Percentiles rank a stretch among this genome's conserved stretches.
Conservation (phyloP, 2,888 invertebrate genomes). For the Drosophila borealis region DNA sequence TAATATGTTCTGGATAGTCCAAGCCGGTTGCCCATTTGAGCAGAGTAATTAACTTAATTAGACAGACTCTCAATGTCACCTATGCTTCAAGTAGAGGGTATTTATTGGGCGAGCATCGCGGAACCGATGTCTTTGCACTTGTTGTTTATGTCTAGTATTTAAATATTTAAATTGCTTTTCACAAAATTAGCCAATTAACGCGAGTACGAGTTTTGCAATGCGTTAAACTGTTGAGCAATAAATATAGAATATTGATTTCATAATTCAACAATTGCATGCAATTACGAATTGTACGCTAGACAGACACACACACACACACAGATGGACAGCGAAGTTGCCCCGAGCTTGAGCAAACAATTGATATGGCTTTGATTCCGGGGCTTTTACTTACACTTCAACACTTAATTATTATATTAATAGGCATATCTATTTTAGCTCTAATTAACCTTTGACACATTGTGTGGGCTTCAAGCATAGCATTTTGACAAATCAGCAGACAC, state of each 20-base stretch:
- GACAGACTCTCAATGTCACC: too few species aligned
- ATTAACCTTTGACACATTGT: constrained; percentile 76
- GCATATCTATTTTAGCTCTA: constrained; percentile 75
- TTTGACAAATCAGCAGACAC: constrained; percentile 75
- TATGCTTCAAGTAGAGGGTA: too few species aligned
- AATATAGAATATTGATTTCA: constrained; percentile 51
- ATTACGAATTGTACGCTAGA: constrained; percentile 47
- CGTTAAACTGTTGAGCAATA: constrained; percentile 35
- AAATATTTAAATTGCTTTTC: constrained; percentile 40
- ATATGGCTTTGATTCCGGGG: constrained; percentile 45
- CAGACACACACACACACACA: constrained; percentile 2
- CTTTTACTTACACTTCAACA: constrained; percentile 66
- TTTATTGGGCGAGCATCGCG: too few species aligned
- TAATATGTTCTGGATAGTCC: not conserved
- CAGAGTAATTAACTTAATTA: too few species aligned
- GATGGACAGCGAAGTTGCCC: not conserved
- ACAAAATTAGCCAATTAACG: constrained; percentile 48
- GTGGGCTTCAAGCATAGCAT: constrained; percentile 52
- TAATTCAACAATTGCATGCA: constrained; percentile 54
- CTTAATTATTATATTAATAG: constrained; percentile 79
- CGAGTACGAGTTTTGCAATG: constrained; percentile 12
- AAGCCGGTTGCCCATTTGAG: not conserved
- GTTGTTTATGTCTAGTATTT: not conserved
- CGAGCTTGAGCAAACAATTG: constrained; percentile 31
- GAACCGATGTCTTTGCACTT: too few species aligned